A percentile compares a stretch with the other conserved stretches of the same genome.
phyloP scores from a whole-genome alignment of 2,888 invertebrate genomes.

The Teleiodes luculella region DNA sequence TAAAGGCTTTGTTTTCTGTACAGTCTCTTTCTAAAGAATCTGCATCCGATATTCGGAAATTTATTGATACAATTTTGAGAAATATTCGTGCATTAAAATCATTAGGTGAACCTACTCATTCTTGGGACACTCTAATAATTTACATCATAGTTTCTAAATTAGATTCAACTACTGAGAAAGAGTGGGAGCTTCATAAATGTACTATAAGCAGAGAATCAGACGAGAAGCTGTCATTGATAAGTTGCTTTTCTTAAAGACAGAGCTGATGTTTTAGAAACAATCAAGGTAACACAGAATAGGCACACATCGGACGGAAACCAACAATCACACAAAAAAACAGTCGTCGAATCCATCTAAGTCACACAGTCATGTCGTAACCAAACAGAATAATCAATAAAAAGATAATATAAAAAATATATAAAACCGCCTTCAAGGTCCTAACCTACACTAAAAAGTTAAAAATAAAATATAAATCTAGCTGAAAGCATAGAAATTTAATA shows the following conservation, averaged over 20 bases:
- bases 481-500: too few relatives aligned
- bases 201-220: background rate
- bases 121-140: too few relatives aligned
- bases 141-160: slow-evolving; percentile 6
- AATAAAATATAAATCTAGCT: too few relatives aligned
- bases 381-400: slow-evolving; percentile 16
- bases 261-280: slow-evolving; percentile 26
- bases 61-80: slow-evolving; percentile 21
- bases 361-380: slow-evolving; percentile 19
- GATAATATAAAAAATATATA: too few relatives aligned
- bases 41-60: slow-evolving; percentile 17
- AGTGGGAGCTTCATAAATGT: slow-evolving; percentile 27
- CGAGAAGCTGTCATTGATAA: slow-evolving; percentile 13
- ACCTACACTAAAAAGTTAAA: too few relatives aligned
- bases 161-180: slow-evolving; percentile 24
- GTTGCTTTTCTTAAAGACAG: slow-evolving; percentile 24
- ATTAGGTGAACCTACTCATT: slow-evolving; percentile 14
- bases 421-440: too few relatives aligned
- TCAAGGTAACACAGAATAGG: background rate
- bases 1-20: slow-evolving; percentile 17
- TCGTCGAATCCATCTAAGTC: slow-evolving; percentile 5
- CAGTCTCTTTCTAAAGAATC: slow-evolving; percentile 17
- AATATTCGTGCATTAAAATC: slow-evolving; percentile 23
- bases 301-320: slow-evolving; percentile 1
- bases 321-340: background rate